Base-by-base conservation (phyloP, 2,888 invertebrate species). In the Brassicogethes aeneus region DNA sequence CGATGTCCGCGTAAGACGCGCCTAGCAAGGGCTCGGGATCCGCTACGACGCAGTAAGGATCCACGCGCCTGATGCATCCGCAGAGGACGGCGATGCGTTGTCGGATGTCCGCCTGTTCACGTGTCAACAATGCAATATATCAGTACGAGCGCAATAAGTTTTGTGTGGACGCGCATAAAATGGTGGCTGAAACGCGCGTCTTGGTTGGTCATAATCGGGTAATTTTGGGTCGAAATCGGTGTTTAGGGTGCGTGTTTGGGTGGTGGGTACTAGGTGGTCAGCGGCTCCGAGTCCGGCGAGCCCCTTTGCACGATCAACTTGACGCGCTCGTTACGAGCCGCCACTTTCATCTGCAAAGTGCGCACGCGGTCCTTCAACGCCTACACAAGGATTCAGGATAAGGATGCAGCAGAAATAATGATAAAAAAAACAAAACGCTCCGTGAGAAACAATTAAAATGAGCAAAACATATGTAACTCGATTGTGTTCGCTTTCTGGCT, bases 271-370 rank as follows among this genome's bases (percentile, higher is more conserved):
- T 56, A 83, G 64, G 79, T 77, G 69, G 83, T 84, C 66, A 82
- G 75, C 65, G 80, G 77, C 61, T 85, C 84, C 65, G 79, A 75
- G 71, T 87, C 86, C 57, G 91, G 90, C 59, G 80, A 81, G 71
- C 89, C 91, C 66, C 88, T 83, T 74, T 89, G 86, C 68, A 85
- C 77, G 62, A 92, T 74, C 59, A 88, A 75, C 71, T 90, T 91
- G 65, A 90, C 84, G 65, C 90, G 84, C 73, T 92, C 91, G 68
- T 82, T 82, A 56, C 87, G 83, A 71, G 87, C 84, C 63, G 82
- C 79, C 64, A 92, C 86, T 77, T 88, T 88, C 73, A 82, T 84
- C 71, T 90, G 88, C 65, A 92, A 79, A 67, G 80, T 79, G 69
- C 85, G 86, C 61, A 89, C 82, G 71, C 79, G 80, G 72, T 91